phyloP scores from a whole-genome alignment of 1,140 invertebrate genomes.

The Notospermus geniculatus region DNA sequence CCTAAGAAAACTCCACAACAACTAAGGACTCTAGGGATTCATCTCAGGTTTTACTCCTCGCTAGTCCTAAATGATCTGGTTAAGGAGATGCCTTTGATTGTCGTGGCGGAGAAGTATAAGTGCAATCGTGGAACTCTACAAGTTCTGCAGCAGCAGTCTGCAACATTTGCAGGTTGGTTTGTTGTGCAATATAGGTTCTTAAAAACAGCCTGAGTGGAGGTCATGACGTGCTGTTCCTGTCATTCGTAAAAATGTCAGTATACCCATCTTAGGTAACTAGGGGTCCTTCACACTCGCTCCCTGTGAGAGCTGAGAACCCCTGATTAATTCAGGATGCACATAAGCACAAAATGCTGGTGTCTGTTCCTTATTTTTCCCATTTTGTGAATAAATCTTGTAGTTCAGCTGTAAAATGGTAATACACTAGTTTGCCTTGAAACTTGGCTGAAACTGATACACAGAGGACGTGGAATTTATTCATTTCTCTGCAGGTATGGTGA shows the following conservation, averaged over 20 bases:
- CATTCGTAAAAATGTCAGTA: too few species aligned
- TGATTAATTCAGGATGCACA: not conserved
- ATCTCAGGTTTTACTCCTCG: conserved; percentile 84
- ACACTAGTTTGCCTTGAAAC: too few species aligned
- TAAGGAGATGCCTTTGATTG: conserved; percentile 78
- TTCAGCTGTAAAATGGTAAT: too few species aligned
- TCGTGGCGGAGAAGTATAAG: conserved; percentile 79
- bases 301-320: too few species aligned
- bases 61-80: conserved; percentile 90
- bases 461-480: conserved; percentile 9
- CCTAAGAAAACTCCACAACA: conserved; percentile 58
- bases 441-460: too few species aligned
- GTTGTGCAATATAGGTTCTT: not conserved
- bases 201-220: too few species aligned
- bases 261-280: too few species aligned
- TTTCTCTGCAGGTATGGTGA: conserved; percentile 76
- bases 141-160: conserved; percentile 88
- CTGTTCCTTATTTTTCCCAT: too few species aligned
- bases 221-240: too few species aligned
- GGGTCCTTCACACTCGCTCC: too few species aligned
- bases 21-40: conserved; percentile 53
- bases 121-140: conserved; percentile 85
- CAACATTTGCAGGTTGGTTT: conserved; percentile 86
- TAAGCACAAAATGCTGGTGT: too few species aligned
- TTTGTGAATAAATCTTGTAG: too few species aligned